These are phyloP conservation scores for Protaetia brevitarsis DNA, from an alignment of 1,140 invertebrate species.

Conservation along the genomic window DNA sequence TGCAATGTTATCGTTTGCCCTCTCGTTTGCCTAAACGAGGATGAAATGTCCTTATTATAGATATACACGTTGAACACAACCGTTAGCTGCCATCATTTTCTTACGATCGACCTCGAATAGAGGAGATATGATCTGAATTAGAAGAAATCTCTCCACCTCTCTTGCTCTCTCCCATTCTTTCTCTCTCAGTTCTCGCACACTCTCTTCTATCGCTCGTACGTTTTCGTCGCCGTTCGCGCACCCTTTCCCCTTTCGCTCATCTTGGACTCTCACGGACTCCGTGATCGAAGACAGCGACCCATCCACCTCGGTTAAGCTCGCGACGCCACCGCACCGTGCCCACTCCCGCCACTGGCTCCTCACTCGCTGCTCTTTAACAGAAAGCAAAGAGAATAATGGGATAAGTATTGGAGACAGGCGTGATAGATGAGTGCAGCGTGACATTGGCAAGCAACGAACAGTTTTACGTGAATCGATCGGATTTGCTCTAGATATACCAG, in stretches of 20 bases:
- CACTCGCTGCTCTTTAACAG: slow-evolving; percentile 15
- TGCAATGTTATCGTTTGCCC: no score
- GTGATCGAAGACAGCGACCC: background rate
- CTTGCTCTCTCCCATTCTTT: background rate
- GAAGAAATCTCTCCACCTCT: background rate
- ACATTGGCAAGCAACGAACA: no score
- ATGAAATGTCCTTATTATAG: background rate
- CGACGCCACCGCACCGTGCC: background rate
- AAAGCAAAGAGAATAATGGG: background rate
- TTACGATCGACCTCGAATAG: background rate
- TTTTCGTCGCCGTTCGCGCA: background rate
- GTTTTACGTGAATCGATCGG: no score
- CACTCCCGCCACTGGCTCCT: no score
- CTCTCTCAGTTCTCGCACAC: background rate
- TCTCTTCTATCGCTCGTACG: background rate
- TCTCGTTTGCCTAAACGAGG: no score
- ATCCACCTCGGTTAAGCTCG: background rate
- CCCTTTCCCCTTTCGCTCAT: no score
- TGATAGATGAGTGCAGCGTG: no score
- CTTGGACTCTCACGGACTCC: background rate
- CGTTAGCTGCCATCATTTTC: background rate
- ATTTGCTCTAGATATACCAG: no score
- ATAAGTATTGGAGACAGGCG: slow-evolving; percentile 6
- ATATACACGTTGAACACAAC: background rate
- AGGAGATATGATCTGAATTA: slow-evolving; percentile 2